A percentile compares a stretch with the other conserved stretches of the same genome.
Conservation (phyloP, 1,140 invertebrate species). For the Bombus polaris region DNA sequence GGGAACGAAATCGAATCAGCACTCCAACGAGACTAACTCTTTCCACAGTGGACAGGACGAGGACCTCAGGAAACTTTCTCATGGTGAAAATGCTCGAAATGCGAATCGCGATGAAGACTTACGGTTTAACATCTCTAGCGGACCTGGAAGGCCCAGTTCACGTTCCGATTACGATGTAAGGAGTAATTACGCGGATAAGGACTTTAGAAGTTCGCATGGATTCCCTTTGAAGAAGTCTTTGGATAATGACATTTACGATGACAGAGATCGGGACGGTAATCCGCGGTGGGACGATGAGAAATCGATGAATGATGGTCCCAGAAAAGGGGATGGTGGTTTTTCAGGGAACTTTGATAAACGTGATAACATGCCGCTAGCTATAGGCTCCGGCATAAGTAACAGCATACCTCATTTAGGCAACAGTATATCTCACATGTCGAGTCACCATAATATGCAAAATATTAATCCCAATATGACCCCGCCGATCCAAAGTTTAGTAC, state of each 20-base stretch:
- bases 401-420: slow-evolving; percentile 60
- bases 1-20: slow-evolving; percentile 48
- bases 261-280: slow-evolving; percentile 68
- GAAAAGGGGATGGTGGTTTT: slow-evolving; percentile 48
- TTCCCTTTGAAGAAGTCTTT: slow-evolving; percentile 61
- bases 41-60: slow-evolving; percentile 66
- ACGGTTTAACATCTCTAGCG: slow-evolving; percentile 60
- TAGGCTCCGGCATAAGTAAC: slow-evolving; percentile 57
- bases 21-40: slow-evolving; percentile 43
- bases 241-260: slow-evolving; percentile 67
- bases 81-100: slow-evolving; percentile 41
- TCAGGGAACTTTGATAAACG: slow-evolving; percentile 73
- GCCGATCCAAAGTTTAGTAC: slow-evolving; percentile 65
- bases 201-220: slow-evolving; percentile 61
- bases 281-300: slow-evolving; percentile 75
- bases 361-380: slow-evolving; percentile 58
- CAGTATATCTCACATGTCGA: slow-evolving; percentile 62
- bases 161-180: slow-evolving; percentile 61
- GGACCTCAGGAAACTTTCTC: slow-evolving; percentile 58
- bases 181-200: slow-evolving; percentile 70
- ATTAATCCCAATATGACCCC: slow-evolving; percentile 75
- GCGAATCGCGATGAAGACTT: slow-evolving; percentile 67
- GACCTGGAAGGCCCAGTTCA: slow-evolving; percentile 67
- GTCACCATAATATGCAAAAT: slow-evolving; percentile 78
- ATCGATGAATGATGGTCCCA: slow-evolving; percentile 44